Base-by-base conservation (phyloP, 2,113 vertebrate species). In the Micromys minutus region DNA sequence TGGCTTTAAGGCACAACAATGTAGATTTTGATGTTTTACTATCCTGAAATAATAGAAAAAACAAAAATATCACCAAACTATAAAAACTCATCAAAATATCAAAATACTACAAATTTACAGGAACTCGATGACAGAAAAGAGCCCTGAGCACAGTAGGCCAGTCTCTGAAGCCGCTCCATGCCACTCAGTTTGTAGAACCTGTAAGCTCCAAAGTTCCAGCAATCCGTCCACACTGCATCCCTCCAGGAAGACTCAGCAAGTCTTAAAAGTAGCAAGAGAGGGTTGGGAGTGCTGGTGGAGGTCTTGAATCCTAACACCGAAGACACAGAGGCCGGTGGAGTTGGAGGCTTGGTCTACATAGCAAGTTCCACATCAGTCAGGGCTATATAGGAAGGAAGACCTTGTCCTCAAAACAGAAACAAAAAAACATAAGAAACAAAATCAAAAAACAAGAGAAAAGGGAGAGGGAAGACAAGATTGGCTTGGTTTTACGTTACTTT, bases 51-150 rank as follows among this genome's bases (percentile, higher is more conserved):
- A n/a, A 67, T 13, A 74, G 11, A 67, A 75, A 15, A 75, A 11
- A 17, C 5, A 67, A 6, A 50, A 42, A 47, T 39, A 76, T 26
- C 52, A 47, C 65, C 83, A 63, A 39, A 72, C 45, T 81, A 83
- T 61, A 89, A 65, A 36, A 55, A 42, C 24, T 93, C 72, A 94
- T 88, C 52, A 34, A 34, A 45, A 50, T 63, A 94, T 88, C 52
- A 34, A 34, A 45, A 50, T 63, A 87, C 79, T 59, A 65, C 52
- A 42, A 80, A 87, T 7, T 72, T 55, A 91, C 2, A 79, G 36
- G 9, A 39, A 79, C 63, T 65, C 81, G 71, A 29, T 39, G 26
- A n/a, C 42, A 55, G 79, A 65, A 87, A 94, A 79, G 3, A 47
- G 21, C 47, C 7, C 52, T 57, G 83, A 29, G 36, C 57, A 34